Percentiles rank a stretch among this genome's conserved stretches.
Evolutionary conservation across 2,113 vertebrate genomes (phyloP).

Genomic region (Bambusicola thoracicus): DNA sequence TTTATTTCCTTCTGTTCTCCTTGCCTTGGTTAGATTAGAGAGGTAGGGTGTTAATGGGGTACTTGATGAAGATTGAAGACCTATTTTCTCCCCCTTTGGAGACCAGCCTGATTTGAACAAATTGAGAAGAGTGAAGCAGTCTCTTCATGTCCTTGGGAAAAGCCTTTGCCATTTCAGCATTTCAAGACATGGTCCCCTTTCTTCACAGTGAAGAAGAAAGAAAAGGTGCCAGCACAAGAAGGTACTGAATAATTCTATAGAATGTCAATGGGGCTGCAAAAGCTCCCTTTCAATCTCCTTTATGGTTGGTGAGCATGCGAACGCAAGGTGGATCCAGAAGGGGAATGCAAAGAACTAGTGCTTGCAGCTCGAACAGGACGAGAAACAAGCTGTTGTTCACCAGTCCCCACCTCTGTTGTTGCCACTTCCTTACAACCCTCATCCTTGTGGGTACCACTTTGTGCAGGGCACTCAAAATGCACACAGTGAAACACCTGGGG

Average conservation of each 20-base stretch:
- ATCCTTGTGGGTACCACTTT: conserved; percentile 82
- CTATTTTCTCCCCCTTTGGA: conserved; percentile 50
- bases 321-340: conserved; percentile 40
- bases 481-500: conserved; percentile 97
- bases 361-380: conserved; percentile 43
- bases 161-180: conserved; percentile 28
- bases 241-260: background rate
- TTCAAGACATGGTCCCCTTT: conserved; percentile 39
- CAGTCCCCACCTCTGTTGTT: conserved; percentile 41
- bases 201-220: conserved; percentile 3
- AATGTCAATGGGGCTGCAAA: background rate
- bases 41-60: conserved; percentile 69
- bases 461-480: conserved; percentile 96
- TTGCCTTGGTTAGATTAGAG: conserved; percentile 48
- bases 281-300: conserved; percentile 12
- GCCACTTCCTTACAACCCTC: conserved; percentile 81
- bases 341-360: conserved; percentile 56
- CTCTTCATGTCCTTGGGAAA: conserved; percentile 61
- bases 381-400: conserved; percentile 64
- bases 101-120: conserved; percentile 60
- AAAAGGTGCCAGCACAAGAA: conserved; percentile 29
- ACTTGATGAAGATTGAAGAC: conserved; percentile 72
- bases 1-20: conserved; percentile 37
- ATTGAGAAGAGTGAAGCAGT: conserved; percentile 40
- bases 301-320: conserved; percentile 58